Conservation (phyloP, 2,888 invertebrate species). For the Orgyia antiqua region DNA sequence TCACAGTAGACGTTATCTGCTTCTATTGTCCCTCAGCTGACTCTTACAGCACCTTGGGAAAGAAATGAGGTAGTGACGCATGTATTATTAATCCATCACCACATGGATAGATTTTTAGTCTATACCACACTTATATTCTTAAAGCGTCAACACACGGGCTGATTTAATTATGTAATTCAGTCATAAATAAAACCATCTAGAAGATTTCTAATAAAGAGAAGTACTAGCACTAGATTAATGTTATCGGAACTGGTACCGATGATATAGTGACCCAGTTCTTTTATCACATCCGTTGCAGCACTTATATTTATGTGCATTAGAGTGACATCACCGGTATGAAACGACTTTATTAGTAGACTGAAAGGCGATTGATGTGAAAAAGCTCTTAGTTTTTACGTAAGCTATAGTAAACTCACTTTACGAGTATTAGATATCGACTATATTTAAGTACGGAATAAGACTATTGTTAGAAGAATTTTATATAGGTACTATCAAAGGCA, state of each 20-base stretch:
- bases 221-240: conserved; percentile 6
- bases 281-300: conserved; percentile 32
- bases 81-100: no score
- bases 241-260: conserved; percentile 11
- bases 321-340: conserved; percentile 46
- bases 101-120: no score
- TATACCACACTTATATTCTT: no score
- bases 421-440: conserved; percentile 6
- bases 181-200: conserved; percentile 3
- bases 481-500: no score
- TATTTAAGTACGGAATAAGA: no score
- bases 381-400: conserved; percentile 28
- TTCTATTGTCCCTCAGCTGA: no score
- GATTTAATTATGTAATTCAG: no score
- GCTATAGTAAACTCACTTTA: conserved; percentile 11
- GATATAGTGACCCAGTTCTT: conserved; percentile 31
- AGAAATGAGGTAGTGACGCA: no score
- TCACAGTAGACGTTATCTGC: no score
- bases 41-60: no score
- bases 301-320: conserved; percentile 35
- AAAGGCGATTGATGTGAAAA: conserved; percentile 41
- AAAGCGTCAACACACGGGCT: no score
- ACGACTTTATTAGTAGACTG: conserved; percentile 38
- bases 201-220: conserved; percentile 4
- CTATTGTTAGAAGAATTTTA: not conserved